Conservation (phyloP, 1,140 invertebrate genomes). For the Antheraea pernyi region DNA sequence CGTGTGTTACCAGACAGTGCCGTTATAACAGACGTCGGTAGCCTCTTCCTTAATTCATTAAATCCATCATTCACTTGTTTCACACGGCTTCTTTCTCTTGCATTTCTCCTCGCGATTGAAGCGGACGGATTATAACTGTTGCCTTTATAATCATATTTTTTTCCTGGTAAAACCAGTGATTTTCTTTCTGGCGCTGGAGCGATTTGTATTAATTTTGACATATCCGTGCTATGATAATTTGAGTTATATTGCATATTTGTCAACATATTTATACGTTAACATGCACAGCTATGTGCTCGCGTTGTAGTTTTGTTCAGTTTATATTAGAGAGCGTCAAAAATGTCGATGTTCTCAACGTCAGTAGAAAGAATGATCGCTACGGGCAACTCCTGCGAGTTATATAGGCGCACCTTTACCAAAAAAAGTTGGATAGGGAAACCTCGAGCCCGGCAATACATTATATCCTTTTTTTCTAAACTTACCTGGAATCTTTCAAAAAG, state of each 20-base stretch:
- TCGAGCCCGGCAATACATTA: slow-evolving; percentile 45
- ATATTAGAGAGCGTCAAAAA: slow-evolving; percentile 19
- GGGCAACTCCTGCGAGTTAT: slow-evolving; percentile 46
- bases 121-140: slow-evolving; percentile 86
- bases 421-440: slow-evolving; percentile 62
- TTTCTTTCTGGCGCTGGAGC: slow-evolving; percentile 67
- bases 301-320: too few species aligned
- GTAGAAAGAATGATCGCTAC: slow-evolving; percentile 54
- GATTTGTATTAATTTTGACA: slow-evolving; percentile 68
- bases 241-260: slow-evolving; percentile 49
- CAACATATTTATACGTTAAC: slow-evolving; percentile 39
- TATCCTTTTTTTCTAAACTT: slow-evolving; percentile 54
- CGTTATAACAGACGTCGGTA: slow-evolving; percentile 87
- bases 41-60: slow-evolving; percentile 90
- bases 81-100: slow-evolving; percentile 95
- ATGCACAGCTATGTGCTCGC: background rate
- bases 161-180: slow-evolving; percentile 49
- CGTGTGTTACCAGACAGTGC: slow-evolving; percentile 84
- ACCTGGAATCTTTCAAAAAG: slow-evolving; percentile 59
- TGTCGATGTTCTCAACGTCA: slow-evolving; percentile 29
- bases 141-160: slow-evolving; percentile 83
- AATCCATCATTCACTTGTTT: slow-evolving; percentile 98
- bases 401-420: slow-evolving; percentile 47
- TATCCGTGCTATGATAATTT: slow-evolving; percentile 43
- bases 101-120: slow-evolving; percentile 94